Base-by-base conservation (phyloP, 2,113 vertebrate genomes). In the Gnathonemus echidnorhynchus region DNA sequence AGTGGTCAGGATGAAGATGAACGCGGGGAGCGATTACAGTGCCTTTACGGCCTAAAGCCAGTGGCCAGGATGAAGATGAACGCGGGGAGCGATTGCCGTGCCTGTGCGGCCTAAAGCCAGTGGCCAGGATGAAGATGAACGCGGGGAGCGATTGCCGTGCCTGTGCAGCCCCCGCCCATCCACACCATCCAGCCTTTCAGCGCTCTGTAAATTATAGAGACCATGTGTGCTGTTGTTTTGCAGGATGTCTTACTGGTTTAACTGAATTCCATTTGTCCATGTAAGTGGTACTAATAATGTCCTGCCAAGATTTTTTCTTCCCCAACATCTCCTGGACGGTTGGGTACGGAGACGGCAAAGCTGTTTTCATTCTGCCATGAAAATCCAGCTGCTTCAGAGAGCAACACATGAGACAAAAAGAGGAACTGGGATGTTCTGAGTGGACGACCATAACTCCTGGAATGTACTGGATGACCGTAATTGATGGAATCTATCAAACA, bases 271-370 rank as follows among this genome's bases (percentile, higher is more conserved):
- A 88, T 90, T 91, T 91, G 89, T 49, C 77, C 91, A 88, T 92
- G 91, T 91, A 90, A 92, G 92, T 92, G 92, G 90, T 92, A 90
- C 91, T 90, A 91, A 92, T 91, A 86, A 92, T 88, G 91, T 90
- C 86, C 92, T 77, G 87, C 90, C 91, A 89, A 92, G 90, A 89
- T 90, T 87, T 90, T 88, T 90, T 93, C 91, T 89, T 92, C 86
- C 89, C 87, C 88, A 46, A 88, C 49, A 86, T 49, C 86, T 86
- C n/a, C 42, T 42, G 66, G 70, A 87, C 35, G 42, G 35, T 39
- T 86, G 27, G 53, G 84, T 91, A 86, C 17, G 91, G 77, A 50
- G 52, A 88, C 83, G 80, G 89, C 90, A 91, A 86, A 80, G 77
- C 70, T 88, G 90, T 88, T 87, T 74, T 86, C 85, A 88, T 90